Evolutionary conservation across 2,888 invertebrate genomes (phyloP).

Genomic region (Diadegma fenestrale): DNA sequence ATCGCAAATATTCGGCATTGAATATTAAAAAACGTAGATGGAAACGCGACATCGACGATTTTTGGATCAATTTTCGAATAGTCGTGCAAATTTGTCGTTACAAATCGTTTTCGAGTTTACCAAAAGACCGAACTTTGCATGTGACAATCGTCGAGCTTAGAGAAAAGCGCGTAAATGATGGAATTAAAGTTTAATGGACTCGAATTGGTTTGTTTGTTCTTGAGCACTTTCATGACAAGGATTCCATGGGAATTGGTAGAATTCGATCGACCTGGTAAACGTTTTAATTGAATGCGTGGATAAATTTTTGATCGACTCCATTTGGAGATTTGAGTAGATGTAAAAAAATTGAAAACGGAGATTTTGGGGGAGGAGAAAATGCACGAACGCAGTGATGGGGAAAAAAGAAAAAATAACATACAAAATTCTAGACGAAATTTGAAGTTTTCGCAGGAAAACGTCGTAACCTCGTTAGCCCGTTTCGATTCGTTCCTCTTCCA

Average conservation of each 20-base stretch:
- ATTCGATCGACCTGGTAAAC: neutral
- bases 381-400: neutral
- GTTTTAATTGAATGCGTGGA: neutral
- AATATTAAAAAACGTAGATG: too few species aligned
- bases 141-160: neutral
- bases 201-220: neutral
- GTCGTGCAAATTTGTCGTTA: too few species aligned
- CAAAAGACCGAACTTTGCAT: too few species aligned
- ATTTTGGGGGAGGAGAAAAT: neutral
- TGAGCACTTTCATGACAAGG: neutral
- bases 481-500: constrained; percentile 35
- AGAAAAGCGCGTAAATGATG: neutral
- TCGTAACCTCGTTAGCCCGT: constrained; percentile 55
- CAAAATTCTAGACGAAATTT: constrained; percentile 50
- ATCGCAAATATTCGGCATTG: too few species aligned
- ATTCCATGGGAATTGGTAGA: neutral
- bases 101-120: too few species aligned
- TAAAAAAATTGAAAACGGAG: neutral
- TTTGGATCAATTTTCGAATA: too few species aligned
- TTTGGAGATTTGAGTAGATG: neutral
- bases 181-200: too few species aligned
- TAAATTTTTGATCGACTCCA: neutral
- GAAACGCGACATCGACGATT: too few species aligned
- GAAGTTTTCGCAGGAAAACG: constrained; percentile 45
- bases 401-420: neutral